These are phyloP conservation scores for Minunthozetes semirufus DNA, from an alignment of 2,888 invertebrate species.

Conservation along the genomic window DNA sequence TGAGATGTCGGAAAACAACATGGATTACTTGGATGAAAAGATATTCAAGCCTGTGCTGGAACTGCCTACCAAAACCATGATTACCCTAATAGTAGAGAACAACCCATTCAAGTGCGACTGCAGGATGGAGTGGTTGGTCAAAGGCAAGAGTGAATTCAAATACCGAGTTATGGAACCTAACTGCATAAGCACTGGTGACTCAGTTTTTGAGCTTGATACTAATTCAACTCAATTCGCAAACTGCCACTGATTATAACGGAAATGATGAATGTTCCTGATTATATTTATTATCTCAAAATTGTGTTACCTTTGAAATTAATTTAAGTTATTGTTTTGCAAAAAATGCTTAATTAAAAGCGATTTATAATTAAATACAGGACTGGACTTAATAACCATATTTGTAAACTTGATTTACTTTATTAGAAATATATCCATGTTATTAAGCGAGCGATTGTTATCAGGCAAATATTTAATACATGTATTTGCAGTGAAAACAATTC, in stretches of 20 bases:
- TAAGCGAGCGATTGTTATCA: too few species aligned
- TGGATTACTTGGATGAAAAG: background rate
- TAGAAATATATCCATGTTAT: too few species aligned
- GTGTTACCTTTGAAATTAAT: too few species aligned
- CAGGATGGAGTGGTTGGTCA: background rate
- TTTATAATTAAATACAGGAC: too few species aligned
- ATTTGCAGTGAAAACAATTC: too few species aligned
- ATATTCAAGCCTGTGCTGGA: background rate
- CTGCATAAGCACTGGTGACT: background rate
- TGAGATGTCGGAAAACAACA: background rate
- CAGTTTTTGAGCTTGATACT: background rate
- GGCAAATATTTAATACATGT: too few species aligned
- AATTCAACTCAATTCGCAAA: background rate
- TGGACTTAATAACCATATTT: too few species aligned
- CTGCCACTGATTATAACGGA: background rate
- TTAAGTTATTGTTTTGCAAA: too few species aligned
- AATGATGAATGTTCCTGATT: background rate
- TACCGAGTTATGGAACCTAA: background rate
- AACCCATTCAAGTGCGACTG: constrained; percentile 6
- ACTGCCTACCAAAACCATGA: background rate
- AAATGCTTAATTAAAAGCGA: too few species aligned
- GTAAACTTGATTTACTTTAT: too few species aligned
- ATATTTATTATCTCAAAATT: too few species aligned
- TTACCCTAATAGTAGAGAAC: background rate
- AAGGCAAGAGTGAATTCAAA: background rate